phyloP scores from a whole-genome alignment of 1,140 invertebrate species.

The Dolichoris vasculosae region DNA sequence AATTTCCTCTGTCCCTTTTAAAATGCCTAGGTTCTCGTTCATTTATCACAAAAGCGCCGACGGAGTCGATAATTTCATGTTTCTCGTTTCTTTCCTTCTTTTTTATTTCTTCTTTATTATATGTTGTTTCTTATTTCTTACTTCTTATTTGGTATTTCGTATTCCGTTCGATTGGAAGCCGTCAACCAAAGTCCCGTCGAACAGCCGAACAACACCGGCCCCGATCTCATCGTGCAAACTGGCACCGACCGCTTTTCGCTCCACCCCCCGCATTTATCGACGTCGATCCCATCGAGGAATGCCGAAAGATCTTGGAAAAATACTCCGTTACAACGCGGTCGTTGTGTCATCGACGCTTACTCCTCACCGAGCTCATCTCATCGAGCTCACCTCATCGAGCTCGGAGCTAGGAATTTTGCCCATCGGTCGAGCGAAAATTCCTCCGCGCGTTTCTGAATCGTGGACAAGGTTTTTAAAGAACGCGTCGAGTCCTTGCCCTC shows the following conservation, averaged over 20 bases:
- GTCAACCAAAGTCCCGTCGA: not conserved
- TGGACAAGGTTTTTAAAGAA: not conserved
- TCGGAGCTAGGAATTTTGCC: no score
- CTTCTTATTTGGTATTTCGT: no score
- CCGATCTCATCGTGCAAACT: not conserved
- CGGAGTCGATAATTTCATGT: not conserved
- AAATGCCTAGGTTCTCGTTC: not conserved
- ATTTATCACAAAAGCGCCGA: not conserved
- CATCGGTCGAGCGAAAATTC: not conserved
- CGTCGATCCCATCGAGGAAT: not conserved
- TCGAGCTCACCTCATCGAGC: not conserved
- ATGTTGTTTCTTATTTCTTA: no score
- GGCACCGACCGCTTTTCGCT: not conserved
- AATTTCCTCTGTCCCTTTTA: not conserved
- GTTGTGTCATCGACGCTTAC: not conserved
- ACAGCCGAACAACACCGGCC: not conserved
- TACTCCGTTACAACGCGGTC: not conserved
- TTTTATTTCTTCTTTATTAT: no score
- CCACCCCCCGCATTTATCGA: not conserved
- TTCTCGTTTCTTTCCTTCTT: no score
- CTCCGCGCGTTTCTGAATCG: not conserved
- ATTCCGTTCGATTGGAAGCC: not conserved
- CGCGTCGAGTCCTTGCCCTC: no score
- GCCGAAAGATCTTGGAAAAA: not conserved
- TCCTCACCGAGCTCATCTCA: no score